These are phyloP conservation scores for Pachypsylla venusta DNA, from an alignment of 1,140 invertebrate genomes.

Conservation along the genomic window DNA sequence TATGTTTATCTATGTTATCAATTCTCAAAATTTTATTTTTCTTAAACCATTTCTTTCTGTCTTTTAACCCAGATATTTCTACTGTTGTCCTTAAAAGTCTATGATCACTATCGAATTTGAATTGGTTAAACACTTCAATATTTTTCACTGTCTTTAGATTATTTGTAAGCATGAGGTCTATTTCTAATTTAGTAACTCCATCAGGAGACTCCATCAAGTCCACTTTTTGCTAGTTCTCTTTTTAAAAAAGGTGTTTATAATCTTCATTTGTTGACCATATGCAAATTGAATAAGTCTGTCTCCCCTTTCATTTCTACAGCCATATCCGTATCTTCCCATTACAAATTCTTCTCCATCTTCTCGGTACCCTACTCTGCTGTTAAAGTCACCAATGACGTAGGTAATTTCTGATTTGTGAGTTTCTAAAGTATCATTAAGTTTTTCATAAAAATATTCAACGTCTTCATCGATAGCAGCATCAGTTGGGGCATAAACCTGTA, in stretches of 20 bases:
- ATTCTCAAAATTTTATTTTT: background rate
- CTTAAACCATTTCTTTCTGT: too few species aligned
- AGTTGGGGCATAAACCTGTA: background rate
- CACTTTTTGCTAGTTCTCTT: background rate
- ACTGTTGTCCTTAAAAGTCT: background rate
- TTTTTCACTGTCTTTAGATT: background rate
- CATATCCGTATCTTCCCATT: constrained; percentile 8
- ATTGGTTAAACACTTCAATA: background rate
- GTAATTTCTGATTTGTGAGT: background rate
- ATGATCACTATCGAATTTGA: too few species aligned
- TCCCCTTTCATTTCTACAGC: constrained; percentile 12
- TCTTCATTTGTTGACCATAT: background rate
- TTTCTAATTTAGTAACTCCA: background rate
- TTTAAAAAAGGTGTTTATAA: constrained; percentile 11
- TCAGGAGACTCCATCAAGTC: constrained; percentile 7
- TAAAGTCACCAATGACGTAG: constrained; percentile 8
- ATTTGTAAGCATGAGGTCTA: background rate
- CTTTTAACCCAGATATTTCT: background rate
- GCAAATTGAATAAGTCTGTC: background rate
- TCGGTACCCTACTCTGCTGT: background rate
- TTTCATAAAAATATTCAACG: background rate
- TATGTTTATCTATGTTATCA: background rate
- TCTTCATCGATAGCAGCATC: background rate
- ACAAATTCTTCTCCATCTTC: background rate
- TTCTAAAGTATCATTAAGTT: background rate